These are phyloP conservation scores for Craseonycteris thonglongyai DNA, from an alignment of 2,113 vertebrate species.

Conservation along the genomic window DNA sequence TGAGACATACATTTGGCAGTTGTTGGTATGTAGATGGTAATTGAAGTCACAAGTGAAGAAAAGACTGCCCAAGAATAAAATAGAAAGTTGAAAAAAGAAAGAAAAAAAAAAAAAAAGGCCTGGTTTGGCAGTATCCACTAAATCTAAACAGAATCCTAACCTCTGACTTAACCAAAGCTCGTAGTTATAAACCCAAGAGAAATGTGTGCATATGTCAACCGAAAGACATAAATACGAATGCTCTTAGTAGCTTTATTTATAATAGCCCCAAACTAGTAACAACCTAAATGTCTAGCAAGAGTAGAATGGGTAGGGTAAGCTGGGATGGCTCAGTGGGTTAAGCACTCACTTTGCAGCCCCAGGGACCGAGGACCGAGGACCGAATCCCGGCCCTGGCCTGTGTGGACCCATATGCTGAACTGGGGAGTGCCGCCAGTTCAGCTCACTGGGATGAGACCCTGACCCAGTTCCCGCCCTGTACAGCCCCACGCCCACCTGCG, in stretches of 20 bases:
- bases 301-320: too few relatives aligned
- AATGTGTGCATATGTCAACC: not conserved
- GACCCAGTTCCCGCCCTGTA: too few relatives aligned
- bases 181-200: not conserved
- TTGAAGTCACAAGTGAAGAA: conserved; percentile 30
- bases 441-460: too few relatives aligned
- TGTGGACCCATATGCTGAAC: too few relatives aligned
- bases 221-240: not conserved
- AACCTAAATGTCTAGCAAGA: conserved; percentile 5
- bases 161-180: not conserved
- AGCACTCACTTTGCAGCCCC: too few relatives aligned
- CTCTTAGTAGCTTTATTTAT: not conserved
- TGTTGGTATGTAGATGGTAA: not conserved
- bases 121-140: not conserved
- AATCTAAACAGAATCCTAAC: conserved; percentile 24
- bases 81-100: not conserved
- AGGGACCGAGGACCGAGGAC: too few relatives aligned
- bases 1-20: conserved; percentile 19
- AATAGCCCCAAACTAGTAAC: conserved; percentile 6
- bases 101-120: not conserved
- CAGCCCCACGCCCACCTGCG: too few relatives aligned
- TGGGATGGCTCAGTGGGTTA: too few relatives aligned
- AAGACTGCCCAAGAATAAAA: conserved; percentile 36
- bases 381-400: too few relatives aligned
- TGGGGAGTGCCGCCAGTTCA: too few relatives aligned